Evolutionary conservation across 2,888 invertebrate genomes (phyloP).

Genomic region (Hypselothyrea guttata): DNA sequence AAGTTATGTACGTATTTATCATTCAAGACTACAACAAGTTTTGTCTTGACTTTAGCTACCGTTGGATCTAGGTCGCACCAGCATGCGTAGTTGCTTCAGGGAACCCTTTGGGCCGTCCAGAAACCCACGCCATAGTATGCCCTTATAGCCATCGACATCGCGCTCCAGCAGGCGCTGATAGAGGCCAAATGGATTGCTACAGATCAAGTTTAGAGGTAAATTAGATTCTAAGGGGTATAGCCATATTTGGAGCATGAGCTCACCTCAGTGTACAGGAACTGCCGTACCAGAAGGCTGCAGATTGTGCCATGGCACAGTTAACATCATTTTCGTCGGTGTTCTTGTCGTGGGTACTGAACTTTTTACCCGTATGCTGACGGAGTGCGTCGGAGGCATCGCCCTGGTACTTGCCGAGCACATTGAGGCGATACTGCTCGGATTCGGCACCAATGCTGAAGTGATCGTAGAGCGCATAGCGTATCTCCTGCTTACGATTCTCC

Average conservation of each 20-base stretch:
- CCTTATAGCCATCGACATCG: conserved; percentile 53
- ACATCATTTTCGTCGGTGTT: conserved; percentile 45
- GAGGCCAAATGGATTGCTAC: conserved; percentile 61
- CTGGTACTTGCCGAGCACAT: conserved; percentile 47
- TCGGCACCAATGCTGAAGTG: conserved; percentile 59
- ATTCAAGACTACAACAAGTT: neutral
- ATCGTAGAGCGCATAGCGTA: conserved; percentile 55
- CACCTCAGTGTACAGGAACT: conserved; percentile 54
- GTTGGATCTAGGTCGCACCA: conserved; percentile 48
- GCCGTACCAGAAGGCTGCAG: conserved; percentile 62
- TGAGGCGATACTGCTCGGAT: conserved; percentile 56
- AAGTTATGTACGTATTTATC: neutral
- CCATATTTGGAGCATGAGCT: neutral
- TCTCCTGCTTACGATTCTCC: conserved; percentile 55
- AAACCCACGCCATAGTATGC: conserved; percentile 64
- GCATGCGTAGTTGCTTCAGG: conserved; percentile 51
- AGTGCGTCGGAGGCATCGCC: conserved; percentile 60
- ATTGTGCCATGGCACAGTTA: conserved; percentile 50
- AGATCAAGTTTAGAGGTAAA: too few relatives aligned
- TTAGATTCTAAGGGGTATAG: too few relatives aligned
- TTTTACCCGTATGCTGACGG: conserved; percentile 53
- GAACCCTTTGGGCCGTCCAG: conserved; percentile 65
- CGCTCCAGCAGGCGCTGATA: conserved; percentile 56
- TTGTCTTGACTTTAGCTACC: neutral
- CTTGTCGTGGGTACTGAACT: conserved; percentile 55